Conservation (phyloP, 2,797 vertebrate genomes). For the Macropodus opercularis region DNA sequence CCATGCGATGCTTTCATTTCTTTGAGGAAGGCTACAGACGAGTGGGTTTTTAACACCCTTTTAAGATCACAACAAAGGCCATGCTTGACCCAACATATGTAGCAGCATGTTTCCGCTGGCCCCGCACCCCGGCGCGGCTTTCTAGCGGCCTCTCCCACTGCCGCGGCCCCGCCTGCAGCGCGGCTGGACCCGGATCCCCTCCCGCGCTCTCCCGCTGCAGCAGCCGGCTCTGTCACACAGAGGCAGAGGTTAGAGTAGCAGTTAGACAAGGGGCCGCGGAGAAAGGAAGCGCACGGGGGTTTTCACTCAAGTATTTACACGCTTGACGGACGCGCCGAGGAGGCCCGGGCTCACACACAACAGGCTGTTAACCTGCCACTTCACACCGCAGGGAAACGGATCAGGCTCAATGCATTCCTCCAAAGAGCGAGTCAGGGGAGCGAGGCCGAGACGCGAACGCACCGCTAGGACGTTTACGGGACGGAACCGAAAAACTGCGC, state of each 20-base stretch:
- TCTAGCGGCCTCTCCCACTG: constrained; percentile 78
- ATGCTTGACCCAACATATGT: constrained; percentile 94
- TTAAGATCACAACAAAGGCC: constrained; percentile 86
- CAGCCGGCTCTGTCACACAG: constrained; percentile 75
- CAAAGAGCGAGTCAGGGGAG: constrained; percentile 71
- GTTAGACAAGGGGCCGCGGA: constrained; percentile 77
- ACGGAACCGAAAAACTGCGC: no score
- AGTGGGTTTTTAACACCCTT: constrained; percentile 90
- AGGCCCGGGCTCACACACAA: constrained; percentile 72
- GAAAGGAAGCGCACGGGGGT: constrained; percentile 76
- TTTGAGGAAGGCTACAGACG: constrained; percentile 82
- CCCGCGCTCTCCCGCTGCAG: constrained; percentile 82
- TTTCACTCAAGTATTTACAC: constrained; percentile 84
- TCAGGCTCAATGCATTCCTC: constrained; percentile 79
- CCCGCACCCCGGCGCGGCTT: constrained; percentile 80
- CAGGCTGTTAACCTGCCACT: constrained; percentile 88
- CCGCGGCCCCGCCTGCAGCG: constrained; percentile 79
- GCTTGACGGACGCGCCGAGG: constrained; percentile 86
- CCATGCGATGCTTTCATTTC: constrained; percentile 82
- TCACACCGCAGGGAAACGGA: constrained; percentile 81
- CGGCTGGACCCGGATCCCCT: constrained; percentile 80
- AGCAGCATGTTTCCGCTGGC: constrained; percentile 87
- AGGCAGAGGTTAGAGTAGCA: constrained; percentile 88
- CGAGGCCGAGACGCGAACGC: constrained; percentile 20
- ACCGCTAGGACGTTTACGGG: neutral